Evolutionary conservation across 2,113 vertebrate genomes (phyloP).

Genomic region (Anser cygnoides): DNA sequence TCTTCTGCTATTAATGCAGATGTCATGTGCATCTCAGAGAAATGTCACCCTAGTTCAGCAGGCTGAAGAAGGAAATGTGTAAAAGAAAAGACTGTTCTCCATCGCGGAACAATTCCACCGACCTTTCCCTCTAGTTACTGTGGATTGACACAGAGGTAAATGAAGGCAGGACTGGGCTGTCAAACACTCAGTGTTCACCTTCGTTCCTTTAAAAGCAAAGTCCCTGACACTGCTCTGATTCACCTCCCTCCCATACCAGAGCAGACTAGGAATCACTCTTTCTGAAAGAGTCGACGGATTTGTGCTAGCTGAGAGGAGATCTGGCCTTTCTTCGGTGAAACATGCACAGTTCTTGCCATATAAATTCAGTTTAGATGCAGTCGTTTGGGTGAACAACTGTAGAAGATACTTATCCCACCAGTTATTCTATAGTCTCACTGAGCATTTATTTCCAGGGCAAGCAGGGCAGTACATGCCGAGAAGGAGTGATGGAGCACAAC

Average conservation of each 20-base stretch:
- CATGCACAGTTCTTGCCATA: neutral
- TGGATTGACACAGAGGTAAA: neutral
- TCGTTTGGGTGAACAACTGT: neutral
- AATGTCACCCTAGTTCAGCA: neutral
- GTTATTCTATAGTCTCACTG: slow-evolving; percentile 45
- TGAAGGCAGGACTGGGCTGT: neutral
- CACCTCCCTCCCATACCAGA: neutral
- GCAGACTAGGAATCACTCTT: neutral
- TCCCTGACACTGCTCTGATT: neutral
- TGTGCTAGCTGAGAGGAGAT: neutral
- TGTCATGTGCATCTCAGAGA: neutral
- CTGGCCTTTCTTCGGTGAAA: neutral
- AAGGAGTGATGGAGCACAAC: slow-evolving; percentile 9
- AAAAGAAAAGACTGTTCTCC: neutral
- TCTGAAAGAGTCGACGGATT: neutral
- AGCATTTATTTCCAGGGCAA: slow-evolving; percentile 52
- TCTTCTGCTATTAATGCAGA: neutral
- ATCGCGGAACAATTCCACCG: neutral
- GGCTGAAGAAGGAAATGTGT: neutral
- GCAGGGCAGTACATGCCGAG: neutral
- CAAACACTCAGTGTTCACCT: neutral
- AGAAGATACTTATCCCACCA: neutral
- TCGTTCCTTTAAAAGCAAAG: neutral
- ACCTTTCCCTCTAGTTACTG: neutral
- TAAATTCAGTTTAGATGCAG: neutral